Evolutionary conservation across 2,113 vertebrate species (phyloP).

Genomic region (Eleginops maclovinus): DNA sequence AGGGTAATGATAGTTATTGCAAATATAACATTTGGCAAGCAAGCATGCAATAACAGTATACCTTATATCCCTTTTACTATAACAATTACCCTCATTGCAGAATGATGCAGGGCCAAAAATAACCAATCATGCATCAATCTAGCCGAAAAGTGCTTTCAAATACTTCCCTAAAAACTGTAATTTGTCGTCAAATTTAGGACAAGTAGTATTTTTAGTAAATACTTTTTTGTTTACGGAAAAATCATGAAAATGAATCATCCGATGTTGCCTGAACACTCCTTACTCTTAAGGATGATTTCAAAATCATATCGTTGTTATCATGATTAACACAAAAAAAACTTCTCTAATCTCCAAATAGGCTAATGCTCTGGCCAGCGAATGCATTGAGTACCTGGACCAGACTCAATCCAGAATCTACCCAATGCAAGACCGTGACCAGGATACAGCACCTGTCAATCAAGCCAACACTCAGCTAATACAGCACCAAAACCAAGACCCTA

Average conservation of each 20-base stretch:
- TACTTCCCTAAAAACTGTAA: neutral
- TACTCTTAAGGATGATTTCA: too few species aligned
- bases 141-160: neutral
- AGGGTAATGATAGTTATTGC: neutral
- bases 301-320: too few species aligned
- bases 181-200: neutral
- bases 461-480: conserved; percentile 14
- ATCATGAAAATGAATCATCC: neutral
- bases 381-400: conserved; percentile 80
- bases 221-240: neutral
- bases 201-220: neutral
- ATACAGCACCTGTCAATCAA: conserved; percentile 18
- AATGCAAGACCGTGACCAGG: conserved; percentile 29
- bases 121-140: neutral
- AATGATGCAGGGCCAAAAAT: neutral
- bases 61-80: neutral
- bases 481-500: conserved; percentile 26
- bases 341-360: conserved; percentile 77
- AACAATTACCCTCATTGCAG: neutral
- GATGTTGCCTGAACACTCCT: neutral
- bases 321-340: neutral
- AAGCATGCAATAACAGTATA: neutral
- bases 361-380: conserved; percentile 83
- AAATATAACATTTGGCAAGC: neutral
- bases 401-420: conserved; percentile 49